Percentiles rank a stretch among this genome's conserved stretches.
Conservation (phyloP, 2,888 invertebrate species). For the Abrostola triplasia region DNA sequence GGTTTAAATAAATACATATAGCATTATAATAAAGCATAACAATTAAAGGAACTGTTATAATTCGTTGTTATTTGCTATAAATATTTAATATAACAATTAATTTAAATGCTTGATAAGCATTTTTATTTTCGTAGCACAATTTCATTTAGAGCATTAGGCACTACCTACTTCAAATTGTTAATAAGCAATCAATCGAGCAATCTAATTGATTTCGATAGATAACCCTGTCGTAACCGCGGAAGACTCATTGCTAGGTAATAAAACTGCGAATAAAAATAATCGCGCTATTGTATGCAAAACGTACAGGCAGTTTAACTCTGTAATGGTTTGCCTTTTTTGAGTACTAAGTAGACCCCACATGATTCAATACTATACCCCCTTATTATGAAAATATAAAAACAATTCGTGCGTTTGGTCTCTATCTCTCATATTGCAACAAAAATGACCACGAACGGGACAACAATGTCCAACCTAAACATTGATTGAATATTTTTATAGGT, state of each 20-base stretch:
- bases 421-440: background rate
- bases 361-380: constrained; percentile 34
- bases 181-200: constrained; percentile 9
- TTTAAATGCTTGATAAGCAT: background rate
- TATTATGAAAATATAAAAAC: constrained; percentile 9
- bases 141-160: background rate
- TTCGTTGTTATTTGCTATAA: background rate
- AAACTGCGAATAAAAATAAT: constrained; percentile 73
- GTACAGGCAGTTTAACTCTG: constrained; percentile 72
- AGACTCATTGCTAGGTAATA: constrained; percentile 64
- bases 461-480: background rate
- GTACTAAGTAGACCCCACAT: constrained; percentile 84
- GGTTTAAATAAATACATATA: no score
- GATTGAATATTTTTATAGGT: background rate
- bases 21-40: no score
- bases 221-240: constrained; percentile 50
- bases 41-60: no score
- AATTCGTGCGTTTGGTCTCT: background rate
- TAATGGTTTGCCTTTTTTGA: constrained; percentile 76
- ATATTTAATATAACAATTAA: background rate
- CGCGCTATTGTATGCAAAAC: constrained; percentile 83
- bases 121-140: background rate
- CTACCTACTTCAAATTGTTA: background rate
- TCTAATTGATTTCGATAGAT: constrained; percentile 27
- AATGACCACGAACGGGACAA: background rate